Evolutionary conservation across 2,797 vertebrate species (phyloP), one percentile per base, ranked within the genome.

Genomic region (Ceryle rudis): DNA sequence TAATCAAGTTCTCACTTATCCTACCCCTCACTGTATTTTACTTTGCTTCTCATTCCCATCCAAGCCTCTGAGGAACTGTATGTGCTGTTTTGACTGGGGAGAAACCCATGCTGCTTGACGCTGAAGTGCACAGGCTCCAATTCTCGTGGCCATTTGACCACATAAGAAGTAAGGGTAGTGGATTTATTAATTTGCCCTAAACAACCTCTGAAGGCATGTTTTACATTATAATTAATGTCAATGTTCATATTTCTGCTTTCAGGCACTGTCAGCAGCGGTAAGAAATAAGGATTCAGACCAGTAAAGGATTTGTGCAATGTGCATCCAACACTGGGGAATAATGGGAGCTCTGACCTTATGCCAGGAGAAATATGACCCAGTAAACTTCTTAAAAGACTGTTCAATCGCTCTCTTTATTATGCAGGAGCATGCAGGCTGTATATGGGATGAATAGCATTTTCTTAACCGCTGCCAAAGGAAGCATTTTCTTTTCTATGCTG

Each of bases 311-410:
- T 90, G 52, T 89, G 57, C 5, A 15, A 18, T 66, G 60, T 70
- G 66, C 69, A 66, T 42, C 57, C 81, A 51, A 46, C 73, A 20
- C 66, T 73, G 69, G 67, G 41, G 67, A 93, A 87, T 93, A 96
- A 92, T 52, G 82, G 91, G 93, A 89, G 35, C 1, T 0, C 10
- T 96, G 95, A 88, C 93, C 77, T 44, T 82, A 37, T 69, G 89
- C 94, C 95, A 92, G 77, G 77, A 80, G 94, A 96, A 96, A 94
- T 90, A 67, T 96, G 96, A 95, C 96, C 94, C 77, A 95, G 93
- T 97, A 95, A 97, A 97, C 97, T 96, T 89, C 71, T 72, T 92
- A 66, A 89, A 95, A 88, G 89, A 74, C 93, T 64, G 14, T 86
- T 97, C 92, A 92, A 6, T 95, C 4, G 10, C 51, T 79, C 73